These are phyloP conservation scores for Digitonthophagus gazella DNA, from an alignment of 2,888 invertebrate genomes.

Conservation along the genomic window DNA sequence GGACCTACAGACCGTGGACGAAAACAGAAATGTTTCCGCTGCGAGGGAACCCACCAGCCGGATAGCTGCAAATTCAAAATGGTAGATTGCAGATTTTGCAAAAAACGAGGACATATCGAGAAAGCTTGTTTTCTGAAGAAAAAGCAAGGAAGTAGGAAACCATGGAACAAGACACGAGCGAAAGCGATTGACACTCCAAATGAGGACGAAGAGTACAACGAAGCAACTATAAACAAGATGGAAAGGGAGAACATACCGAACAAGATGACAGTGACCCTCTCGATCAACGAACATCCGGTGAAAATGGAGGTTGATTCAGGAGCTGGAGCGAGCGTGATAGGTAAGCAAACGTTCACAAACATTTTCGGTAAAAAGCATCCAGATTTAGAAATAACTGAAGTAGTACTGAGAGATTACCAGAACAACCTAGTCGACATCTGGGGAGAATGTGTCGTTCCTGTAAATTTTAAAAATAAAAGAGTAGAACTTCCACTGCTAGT, in stretches of 20 bases:
- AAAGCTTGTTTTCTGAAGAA: neutral
- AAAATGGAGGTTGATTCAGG: neutral
- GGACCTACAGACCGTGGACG: neutral
- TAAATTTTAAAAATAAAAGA: neutral
- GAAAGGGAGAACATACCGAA: neutral
- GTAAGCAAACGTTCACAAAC: neutral
- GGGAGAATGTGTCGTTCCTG: neutral
- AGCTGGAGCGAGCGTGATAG: neutral
- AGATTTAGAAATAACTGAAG: neutral
- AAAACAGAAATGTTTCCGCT: conserved; percentile 3
- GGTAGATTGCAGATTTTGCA: neutral
- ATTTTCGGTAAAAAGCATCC: neutral
- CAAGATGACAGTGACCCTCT: neutral
- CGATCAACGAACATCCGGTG: neutral
- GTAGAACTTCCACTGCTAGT: neutral
- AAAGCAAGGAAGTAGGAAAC: neutral
- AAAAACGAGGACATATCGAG: neutral
- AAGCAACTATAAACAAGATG: neutral
- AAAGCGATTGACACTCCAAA: neutral
- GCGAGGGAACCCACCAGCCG: neutral
- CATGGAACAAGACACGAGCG: neutral
- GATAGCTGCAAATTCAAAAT: neutral
- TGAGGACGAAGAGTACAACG: neutral
- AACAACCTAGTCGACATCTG: neutral
- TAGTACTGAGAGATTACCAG: conserved; percentile 4